Evolutionary conservation across 1,140 invertebrate species (phyloP), one percentile per base, ranked within the genome.

Genomic region (Phymastichus coffea): DNA sequence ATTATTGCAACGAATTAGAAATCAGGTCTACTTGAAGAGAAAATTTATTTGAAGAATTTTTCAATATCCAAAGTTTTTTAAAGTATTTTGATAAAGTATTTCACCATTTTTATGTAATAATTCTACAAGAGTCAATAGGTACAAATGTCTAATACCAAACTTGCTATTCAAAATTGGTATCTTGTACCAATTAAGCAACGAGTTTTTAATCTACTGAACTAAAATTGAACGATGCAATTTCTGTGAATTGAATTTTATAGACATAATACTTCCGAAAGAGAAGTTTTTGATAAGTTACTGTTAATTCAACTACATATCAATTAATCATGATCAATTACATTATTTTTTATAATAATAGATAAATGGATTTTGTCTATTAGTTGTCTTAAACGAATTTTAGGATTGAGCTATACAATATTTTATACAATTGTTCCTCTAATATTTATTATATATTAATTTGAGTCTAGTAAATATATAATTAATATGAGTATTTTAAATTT

Each of bases 1-100:
- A 76, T 55, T 76, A 73, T 55, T 75, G 70, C 28, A 65, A 72
- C n/a, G 71, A 70, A 59, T 25, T 61, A 23, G 59, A 61, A 51
- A 56, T 61, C 25, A 38, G 59, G n/a, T 51, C 63, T 55, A 28
- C 51, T 15, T 55, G 28, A 55, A 44, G 17, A 4, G 33, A 15
- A 54, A 15, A 15, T 14, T 52, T 40, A 25, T 25, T 20, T 15
- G 20, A 20, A 49, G 22, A 9, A 49, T 23, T 49, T 49, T 48
- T 33, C 3, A 6, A 49, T 49, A 49, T 49, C 23, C 4, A 25
- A 41, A 19, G n/a, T 20, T 19, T 19, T 19, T 41, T 19, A 28
- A 48, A 30, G 3, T 48, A 23, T 23, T 25, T 44, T 14, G n/a
- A 14, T 44, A 23, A 15, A 33, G 9, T 15, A 26, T 53, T 41